Base-by-base conservation (phyloP, 1,140 invertebrate genomes). In the Solen grandis region DNA sequence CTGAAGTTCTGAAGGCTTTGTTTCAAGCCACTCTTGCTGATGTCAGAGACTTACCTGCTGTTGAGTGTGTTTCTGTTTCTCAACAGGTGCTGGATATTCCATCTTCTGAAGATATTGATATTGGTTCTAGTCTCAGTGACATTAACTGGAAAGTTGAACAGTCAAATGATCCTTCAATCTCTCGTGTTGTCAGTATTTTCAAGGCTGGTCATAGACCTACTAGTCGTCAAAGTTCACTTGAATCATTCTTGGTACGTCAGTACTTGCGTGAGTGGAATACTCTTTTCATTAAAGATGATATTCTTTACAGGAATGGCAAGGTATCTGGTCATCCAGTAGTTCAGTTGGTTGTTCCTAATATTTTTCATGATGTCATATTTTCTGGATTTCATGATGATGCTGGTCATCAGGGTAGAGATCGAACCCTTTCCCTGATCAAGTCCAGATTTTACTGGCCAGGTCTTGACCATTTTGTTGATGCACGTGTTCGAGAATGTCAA, bases 91-190 rank as follows among this genome's bases (percentile, higher is more conserved):
- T 29, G 14, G 14, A 4, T 1, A 38, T n/a, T 19, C 41, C 19
- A 31, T 31, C 50, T 10, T 19, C 2, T 25, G 75, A 50, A 50
- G 31, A 54, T 5, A 14, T 19, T 5, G 13, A 1, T 19, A 10
- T 29, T 52, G 65, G 38, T 5, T 38, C n/a, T 22, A 31, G 33
- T 16, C 25, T 68, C 1, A 13, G 33, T 13, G 29, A 25, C 1
- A 31, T 59, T 4, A 22, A 55, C 22, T 72, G 68, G 68, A 52
- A 36, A 22, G 3, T 35, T 14, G 62, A 66, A 16, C 68, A 72
- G 16, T 2, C 2, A 1, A 46, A 31, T 27, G 62, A 66, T 16
- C 19, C 55, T 5, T 41, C 25, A 2, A 10, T 59, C 16, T 5
- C 14, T 14, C 36, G 74, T 54, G n/a, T 55, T 10, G 25, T 41